Base-by-base conservation (phyloP, 2,797 vertebrate genomes). In the Buceros bicornis region DNA sequence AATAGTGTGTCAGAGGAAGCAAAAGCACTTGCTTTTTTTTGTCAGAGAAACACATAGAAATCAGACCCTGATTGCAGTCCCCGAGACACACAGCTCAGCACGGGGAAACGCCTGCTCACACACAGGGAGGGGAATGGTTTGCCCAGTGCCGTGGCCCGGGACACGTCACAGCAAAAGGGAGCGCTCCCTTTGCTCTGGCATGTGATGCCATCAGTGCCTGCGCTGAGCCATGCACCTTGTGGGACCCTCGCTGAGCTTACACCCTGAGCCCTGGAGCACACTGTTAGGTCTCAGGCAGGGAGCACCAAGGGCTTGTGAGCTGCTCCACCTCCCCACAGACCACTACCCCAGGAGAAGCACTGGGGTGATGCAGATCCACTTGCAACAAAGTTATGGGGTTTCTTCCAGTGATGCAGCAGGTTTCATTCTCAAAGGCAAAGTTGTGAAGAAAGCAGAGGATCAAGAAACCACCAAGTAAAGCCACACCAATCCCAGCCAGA, bases 181-280 rank as follows among this genome's bases (percentile, higher is more conserved):
- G 13, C 0, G 2, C 2, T 60, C 31, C 65, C 47, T 43, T 82
- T 11, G 7, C 77, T 47, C 21, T 9, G 24, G 18, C 5, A 54
- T 0, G 1, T 0, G 33, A 48, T 43, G 51, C 33, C 65, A 21
- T 11, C 1, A 0, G 28, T 0, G 1, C 26, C 37, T 19, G 12
- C 1, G 4, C 70, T 28, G 19, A 62, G 33, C 18, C 2, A 1
- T 5, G 58, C 18, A 47, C 25, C 25, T 31, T 19, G 37, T 24
- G 29, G 20, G 19, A 35, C 12, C 47, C n/a, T 35, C 7, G 3
- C 26, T 37, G 50, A 70, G 35, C 45, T 24, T 10, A 35, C 42
- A 14, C 10, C 24, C 6, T 50, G 22, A 19, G 9, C 35, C 43
- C 45, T 5, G 2, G 43, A 28, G 9, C 8, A 13, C 7, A 17